Base-by-base conservation (phyloP, 2,888 invertebrate genomes). In the Sminthurinus aureus region DNA sequence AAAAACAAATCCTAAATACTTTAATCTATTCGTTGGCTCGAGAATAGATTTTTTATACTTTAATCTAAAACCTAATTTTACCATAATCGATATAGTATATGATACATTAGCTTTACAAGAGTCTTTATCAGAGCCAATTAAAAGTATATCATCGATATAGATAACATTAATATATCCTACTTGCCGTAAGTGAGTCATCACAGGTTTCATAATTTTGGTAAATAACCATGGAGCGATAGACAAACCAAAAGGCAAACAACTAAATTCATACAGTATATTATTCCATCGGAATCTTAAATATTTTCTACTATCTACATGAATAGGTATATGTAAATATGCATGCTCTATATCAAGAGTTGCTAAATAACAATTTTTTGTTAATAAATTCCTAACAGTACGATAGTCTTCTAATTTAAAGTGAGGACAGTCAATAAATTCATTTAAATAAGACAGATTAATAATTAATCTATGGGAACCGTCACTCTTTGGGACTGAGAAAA, bases 341-440 rank as follows among this genome's bases (percentile, higher is more conserved):
- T 73, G 26, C 18, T 73, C 26, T 11, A 73, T 26, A 26, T 73
- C 73, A 24, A 73, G 22, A 22, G 26, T 73, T 18, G 22, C 24
- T 26, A 73, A 26, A n/a, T 73, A 73, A 15, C 22, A 18, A 71
- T 20, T 51, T 58, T 20, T 9, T 8, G 15, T 20, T 3, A 85
- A 38, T 18, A 83, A 75, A 26, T 79, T 75, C 24, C 79, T 73
- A 9, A 81, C 85, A n/a, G 52, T 51, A 15, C 83, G 22, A 69
- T 82, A 79, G 51, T 84, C 83, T 66, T 85, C 85, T 78, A 85
- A 71, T 73, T 85, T 85, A 77, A 82, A 85, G 81, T 85, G 84
- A 24, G 69, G 67, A 75, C 74, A 73, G 0, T 64, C 24, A 9
- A 84, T 58, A 82, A 76, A 84, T 64, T 52, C 73, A 24, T 85